phyloP scores from a whole-genome alignment of 2,888 invertebrate species.

The Trichogramma evanescens region DNA sequence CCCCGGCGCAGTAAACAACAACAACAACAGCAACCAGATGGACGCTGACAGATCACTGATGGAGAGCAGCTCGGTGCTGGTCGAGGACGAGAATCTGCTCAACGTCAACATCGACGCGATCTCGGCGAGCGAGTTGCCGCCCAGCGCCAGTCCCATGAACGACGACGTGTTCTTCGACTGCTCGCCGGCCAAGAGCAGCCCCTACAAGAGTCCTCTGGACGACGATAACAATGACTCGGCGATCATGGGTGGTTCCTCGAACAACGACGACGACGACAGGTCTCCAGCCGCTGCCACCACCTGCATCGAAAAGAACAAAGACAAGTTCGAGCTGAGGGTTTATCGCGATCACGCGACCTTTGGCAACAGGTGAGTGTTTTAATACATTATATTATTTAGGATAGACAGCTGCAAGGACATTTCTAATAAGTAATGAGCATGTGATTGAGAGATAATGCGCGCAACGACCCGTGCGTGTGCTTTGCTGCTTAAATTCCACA shows the following conservation, averaged over 20 bases:
- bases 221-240: neutral
- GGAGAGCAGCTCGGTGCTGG: neutral
- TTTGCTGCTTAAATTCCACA: no score
- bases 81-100: neutral
- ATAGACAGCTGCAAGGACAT: no score
- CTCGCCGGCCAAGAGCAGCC: neutral
- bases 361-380: no score
- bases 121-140: neutral
- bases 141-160: neutral
- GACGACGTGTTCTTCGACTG: slow-evolving; percentile 7
- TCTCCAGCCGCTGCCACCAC: no score
- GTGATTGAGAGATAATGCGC: no score
- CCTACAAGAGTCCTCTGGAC: neutral
- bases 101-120: slow-evolving; percentile 9
- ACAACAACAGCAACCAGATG: neutral
- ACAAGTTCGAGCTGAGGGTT: neutral
- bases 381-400: no score
- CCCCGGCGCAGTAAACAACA: no score
- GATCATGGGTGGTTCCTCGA: neutral
- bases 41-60: neutral
- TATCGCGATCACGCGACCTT: no score
- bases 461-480: no score
- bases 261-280: no score
- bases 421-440: no score
- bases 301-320: no score